These are phyloP conservation scores for Drosophila niveifrons DNA, from an alignment of 2,888 invertebrate species.

Conservation along the genomic window DNA sequence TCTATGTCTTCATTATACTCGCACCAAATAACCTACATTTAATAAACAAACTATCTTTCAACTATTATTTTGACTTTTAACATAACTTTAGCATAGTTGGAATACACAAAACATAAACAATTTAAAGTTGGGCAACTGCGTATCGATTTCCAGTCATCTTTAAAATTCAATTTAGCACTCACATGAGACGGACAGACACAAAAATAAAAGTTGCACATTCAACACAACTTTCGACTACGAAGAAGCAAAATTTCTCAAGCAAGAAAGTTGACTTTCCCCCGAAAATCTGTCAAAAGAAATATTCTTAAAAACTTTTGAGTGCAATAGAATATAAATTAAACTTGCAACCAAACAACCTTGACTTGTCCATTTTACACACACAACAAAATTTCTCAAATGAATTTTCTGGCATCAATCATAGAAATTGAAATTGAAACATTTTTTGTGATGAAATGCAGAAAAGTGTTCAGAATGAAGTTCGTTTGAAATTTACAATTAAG, in stretches of 20 bases:
- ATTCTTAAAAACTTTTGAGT: background rate
- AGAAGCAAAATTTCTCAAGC: background rate
- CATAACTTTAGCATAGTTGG: no score
- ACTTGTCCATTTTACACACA: background rate
- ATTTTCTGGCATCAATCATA: background rate
- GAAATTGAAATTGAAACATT: background rate
- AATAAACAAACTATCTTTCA: no score
- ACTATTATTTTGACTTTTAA: no score
- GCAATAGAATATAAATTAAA: conserved; percentile 5
- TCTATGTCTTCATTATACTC: no score
- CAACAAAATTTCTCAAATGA: background rate
- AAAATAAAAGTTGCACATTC: background rate
- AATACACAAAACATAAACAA: background rate
- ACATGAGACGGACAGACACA: background rate
- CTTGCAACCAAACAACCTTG: background rate
- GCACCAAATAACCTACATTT: no score
- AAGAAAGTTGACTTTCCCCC: background rate
- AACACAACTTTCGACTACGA: background rate
- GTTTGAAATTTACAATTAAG: background rate
- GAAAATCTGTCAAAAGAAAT: background rate
- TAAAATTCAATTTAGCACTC: background rate
- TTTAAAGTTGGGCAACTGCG: background rate
- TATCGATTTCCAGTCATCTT: background rate
- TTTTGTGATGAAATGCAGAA: background rate
- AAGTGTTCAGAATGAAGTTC: background rate